Percentiles rank a stretch among this genome's conserved stretches.
Evolutionary conservation across 2,797 vertebrate genomes (phyloP).

Genomic region (Champsocephalus gunnari): DNA sequence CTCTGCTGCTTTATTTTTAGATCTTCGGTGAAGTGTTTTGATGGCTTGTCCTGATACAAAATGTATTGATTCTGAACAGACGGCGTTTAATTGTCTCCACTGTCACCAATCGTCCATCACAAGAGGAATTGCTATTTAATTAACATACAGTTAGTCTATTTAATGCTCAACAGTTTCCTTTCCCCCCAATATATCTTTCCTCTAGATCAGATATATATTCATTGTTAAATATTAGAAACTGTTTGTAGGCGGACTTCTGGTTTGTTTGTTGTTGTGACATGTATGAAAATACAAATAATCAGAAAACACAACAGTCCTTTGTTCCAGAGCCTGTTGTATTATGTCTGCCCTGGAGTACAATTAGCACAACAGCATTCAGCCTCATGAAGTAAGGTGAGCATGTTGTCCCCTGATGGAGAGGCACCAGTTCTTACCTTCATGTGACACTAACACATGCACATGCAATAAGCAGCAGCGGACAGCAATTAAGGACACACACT

Average conservation of each 20-base stretch:
- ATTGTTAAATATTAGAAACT: background rate
- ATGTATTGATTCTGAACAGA: conserved; percentile 12
- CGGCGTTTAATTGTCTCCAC: conserved; percentile 18
- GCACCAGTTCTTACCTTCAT: background rate
- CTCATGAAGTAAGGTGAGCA: conserved; percentile 5
- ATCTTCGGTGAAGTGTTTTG: conserved; percentile 39
- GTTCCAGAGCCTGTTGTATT: conserved; percentile 9
- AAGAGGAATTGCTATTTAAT: background rate
- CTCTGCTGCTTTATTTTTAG: conserved; percentile 57
- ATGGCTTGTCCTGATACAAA: conserved; percentile 32
- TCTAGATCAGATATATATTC: background rate
- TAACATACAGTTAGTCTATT: background rate
- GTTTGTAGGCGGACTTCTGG: conserved; percentile 16
- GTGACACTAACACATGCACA: background rate
- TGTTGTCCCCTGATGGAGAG: background rate
- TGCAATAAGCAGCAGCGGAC: background rate
- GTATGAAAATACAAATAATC: conserved; percentile 33
- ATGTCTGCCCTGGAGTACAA: conserved; percentile 1
- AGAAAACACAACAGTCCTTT: conserved; percentile 23
- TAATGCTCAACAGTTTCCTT: background rate
- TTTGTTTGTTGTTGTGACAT: conserved; percentile 31
- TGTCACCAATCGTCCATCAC: conserved; percentile 11
- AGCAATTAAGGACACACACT: background rate
- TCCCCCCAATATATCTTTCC: background rate
- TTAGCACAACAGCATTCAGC: conserved; percentile 24